Base-by-base conservation (phyloP, 1,140 invertebrate genomes). In the Odontomachus brunneus region DNA sequence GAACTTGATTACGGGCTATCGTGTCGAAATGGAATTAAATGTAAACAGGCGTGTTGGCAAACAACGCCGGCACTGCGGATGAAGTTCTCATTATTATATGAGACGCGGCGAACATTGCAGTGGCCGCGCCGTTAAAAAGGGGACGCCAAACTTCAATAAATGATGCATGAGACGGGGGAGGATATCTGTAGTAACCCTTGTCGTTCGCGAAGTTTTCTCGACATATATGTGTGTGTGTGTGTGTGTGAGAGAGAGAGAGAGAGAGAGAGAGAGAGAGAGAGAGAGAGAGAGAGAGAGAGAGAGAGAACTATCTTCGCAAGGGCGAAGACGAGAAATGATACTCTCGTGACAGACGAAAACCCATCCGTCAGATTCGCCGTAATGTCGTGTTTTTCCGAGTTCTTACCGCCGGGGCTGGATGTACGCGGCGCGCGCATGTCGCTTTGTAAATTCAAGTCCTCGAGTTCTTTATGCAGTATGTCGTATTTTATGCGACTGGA, bases 401-500 rank as follows among this genome's bases (percentile, higher is more conserved):
- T 44, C 38, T 44, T 44, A 44, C 3, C 38, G 38, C 38, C 9
- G 38, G 38, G 38, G 75, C 14, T 65, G 24, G 63, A 69, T 80
- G 69, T 57, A 57, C 65, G 69, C 55, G 69, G 69, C 65, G 69
- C 55, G 69, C 65, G 75, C n/a, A 57, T 44, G 33, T 80, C 65
- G 65, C 65, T 80, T 80, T 80, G 75, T 80, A 80, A 44, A 71
- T 80, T 80, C 65, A 69, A 80, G 65, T 71, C 65, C 65, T 57
- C 65, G 51, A 71, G 65, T 80, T 69, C 75, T 80, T 80, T 80
- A 80, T 80, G 53, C 51, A 51, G 75, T 44, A 57, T 29, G 65
- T 71, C 75, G 65, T 80, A 80, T 57, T 71, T 80, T 80, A 80
- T 80, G 65, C 67, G 75, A 80, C 75, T 80, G n/a, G 53, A 80